These are phyloP conservation scores for Pseudochirops corinnae DNA, from an alignment of 2,797 vertebrate genomes.

Conservation along the genomic window DNA sequence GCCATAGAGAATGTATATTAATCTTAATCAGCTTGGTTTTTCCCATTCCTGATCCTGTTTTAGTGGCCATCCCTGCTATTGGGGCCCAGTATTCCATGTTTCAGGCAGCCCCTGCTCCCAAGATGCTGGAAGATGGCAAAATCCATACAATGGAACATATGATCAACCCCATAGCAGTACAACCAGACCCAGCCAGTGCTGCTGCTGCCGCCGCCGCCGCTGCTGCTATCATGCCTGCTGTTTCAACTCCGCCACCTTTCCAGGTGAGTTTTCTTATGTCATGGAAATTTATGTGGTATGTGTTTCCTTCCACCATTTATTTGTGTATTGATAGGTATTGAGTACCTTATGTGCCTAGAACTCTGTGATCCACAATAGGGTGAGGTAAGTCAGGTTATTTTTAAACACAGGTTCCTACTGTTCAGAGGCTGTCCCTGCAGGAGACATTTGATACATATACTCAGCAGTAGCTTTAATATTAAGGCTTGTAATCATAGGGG, in stretches of 20 bases:
- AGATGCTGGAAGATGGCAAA: constrained; percentile 97
- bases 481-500: not conserved
- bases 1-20: not conserved
- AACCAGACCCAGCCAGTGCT: constrained; percentile 91
- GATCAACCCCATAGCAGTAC: constrained; percentile 94
- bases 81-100: constrained; percentile 96
- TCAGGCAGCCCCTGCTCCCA: constrained; percentile 90
- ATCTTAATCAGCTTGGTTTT: not conserved
- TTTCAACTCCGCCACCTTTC: constrained; percentile 97
- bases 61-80: constrained; percentile 94
- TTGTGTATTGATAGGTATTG: not conserved
- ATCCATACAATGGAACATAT: constrained; percentile 96
- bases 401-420: not conserved
- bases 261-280: constrained; percentile 87
- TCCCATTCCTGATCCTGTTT: constrained; percentile 65
- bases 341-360: not conserved
- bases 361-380: not conserved
- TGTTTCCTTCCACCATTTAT: not conserved
- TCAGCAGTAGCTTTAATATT: too few relatives aligned
- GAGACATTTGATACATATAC: not conserved
- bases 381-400: not conserved
- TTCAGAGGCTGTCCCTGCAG: not conserved
- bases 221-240: constrained; percentile 90
- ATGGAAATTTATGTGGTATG: fast-evolving
- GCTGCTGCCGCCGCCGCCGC: constrained; percentile 81